phyloP scores from a whole-genome alignment of 2,888 invertebrate species.

The Drosophila pseudotakahashii region DNA sequence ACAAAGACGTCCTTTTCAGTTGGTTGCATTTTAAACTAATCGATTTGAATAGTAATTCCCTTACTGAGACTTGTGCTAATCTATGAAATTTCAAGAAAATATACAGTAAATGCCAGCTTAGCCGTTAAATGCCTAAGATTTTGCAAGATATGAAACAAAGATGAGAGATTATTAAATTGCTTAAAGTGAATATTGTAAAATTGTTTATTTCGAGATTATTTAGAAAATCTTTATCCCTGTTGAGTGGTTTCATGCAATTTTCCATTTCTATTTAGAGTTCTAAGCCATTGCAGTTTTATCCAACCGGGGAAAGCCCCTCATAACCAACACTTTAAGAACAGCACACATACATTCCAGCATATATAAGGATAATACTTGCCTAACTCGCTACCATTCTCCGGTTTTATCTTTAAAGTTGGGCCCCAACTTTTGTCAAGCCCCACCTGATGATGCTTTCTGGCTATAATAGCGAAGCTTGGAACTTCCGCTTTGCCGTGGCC shows the following conservation, averaged over 20 bases:
- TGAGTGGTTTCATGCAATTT: background rate
- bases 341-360: background rate
- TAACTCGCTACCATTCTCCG: constrained; percentile 39
- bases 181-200: no score
- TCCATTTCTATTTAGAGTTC: background rate
- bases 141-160: no score
- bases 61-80: background rate
- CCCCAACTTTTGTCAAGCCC: constrained; percentile 26
- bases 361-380: constrained; percentile 36
- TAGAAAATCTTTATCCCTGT: background rate
- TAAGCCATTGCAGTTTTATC: no score
- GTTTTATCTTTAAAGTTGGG: constrained; percentile 72
- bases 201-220: no score
- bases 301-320: background rate
- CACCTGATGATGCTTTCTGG: constrained; percentile 27
- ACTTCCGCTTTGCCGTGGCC: constrained; percentile 21
- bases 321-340: background rate
- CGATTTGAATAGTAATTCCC: background rate
- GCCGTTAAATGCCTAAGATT: no score
- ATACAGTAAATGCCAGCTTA: no score
- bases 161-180: no score
- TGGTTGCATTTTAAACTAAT: constrained; percentile 25
- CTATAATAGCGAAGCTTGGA: constrained; percentile 23
- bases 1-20: constrained; percentile 12
- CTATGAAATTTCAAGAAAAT: no score